Conservation (phyloP, 2,888 invertebrate genomes). For the Chrysolina americana region DNA sequence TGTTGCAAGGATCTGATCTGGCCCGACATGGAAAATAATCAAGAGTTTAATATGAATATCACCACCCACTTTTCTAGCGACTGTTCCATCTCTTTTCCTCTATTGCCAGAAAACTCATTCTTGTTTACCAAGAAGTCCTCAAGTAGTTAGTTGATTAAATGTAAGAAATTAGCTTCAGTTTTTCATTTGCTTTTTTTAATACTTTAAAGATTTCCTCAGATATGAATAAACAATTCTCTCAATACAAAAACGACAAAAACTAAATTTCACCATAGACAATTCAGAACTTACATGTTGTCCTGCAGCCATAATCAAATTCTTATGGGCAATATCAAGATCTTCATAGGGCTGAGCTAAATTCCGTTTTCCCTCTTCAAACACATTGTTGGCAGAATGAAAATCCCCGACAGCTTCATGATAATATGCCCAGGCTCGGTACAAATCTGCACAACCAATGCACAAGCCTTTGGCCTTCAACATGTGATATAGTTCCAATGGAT, state of each 20-base stretch:
- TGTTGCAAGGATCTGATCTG: too few species aligned
- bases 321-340: constrained; percentile 81
- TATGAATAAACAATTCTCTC: not conserved
- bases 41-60: too few species aligned
- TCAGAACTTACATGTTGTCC: constrained; percentile 64
- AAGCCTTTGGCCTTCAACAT: constrained; percentile 85
- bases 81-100: too few species aligned
- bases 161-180: too few species aligned
- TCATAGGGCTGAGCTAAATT: constrained; percentile 86
- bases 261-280: not conserved
- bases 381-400: constrained; percentile 85
- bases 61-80: too few species aligned
- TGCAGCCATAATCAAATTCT: constrained; percentile 65
- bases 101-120: too few species aligned
- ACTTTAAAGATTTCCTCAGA: not conserved
- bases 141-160: too few species aligned
- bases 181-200: too few species aligned
- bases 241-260: not conserved
- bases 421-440: constrained; percentile 93
- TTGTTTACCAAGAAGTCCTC: too few species aligned
- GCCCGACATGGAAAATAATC: too few species aligned
- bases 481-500: constrained; percentile 85
- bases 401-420: constrained; percentile 88
- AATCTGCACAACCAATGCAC: constrained; percentile 85
- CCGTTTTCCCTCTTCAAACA: constrained; percentile 84